These are phyloP conservation scores for Oenanthe melanoleuca DNA, from an alignment of 2,113 vertebrate species.

Conservation along the genomic window DNA sequence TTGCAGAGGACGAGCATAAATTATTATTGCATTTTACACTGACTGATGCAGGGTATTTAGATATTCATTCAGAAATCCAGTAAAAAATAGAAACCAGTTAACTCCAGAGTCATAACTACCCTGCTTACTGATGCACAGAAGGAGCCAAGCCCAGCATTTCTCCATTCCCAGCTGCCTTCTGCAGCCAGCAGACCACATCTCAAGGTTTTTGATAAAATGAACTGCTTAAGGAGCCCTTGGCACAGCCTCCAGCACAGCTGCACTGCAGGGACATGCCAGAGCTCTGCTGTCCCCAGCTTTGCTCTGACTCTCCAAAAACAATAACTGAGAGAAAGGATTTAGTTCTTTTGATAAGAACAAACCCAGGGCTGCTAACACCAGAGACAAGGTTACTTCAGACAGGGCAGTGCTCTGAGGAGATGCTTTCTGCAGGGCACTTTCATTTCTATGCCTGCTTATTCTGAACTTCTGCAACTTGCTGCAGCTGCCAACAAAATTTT, in stretches of 20 bases:
- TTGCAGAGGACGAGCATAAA: neutral
- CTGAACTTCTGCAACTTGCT: neutral
- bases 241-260: neutral
- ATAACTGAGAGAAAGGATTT: neutral
- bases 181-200: neutral
- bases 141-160: neutral
- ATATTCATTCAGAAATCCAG: neutral
- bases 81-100: neutral
- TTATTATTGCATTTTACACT: neutral
- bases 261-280: neutral
- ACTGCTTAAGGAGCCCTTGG: neutral
- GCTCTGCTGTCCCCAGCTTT: neutral
- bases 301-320: neutral
- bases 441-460: neutral
- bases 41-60: neutral
- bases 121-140: neutral
- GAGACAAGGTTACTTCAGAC: neutral
- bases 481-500: neutral
- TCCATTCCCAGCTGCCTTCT: neutral
- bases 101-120: neutral
- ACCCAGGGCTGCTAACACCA: neutral
- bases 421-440: neutral
- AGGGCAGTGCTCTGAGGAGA: neutral
- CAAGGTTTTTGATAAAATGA: neutral
- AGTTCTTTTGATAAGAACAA: neutral